These are phyloP conservation scores for Harpagoxenus sublaevis DNA, from an alignment of 2,888 invertebrate genomes.

Conservation along the genomic window DNA sequence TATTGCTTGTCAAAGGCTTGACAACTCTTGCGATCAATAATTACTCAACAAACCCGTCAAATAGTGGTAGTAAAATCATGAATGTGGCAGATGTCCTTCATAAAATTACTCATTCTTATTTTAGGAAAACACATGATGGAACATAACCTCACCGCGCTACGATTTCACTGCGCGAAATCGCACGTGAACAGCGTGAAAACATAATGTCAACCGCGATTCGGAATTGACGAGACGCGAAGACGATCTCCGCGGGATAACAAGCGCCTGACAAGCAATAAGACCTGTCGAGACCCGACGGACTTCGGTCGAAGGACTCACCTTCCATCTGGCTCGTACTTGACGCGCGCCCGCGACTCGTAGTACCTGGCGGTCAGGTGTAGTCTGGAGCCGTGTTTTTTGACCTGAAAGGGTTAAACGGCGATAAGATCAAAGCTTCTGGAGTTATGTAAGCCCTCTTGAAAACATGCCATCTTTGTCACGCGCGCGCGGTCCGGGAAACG, in stretches of 20 bases:
- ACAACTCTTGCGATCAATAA: not conserved
- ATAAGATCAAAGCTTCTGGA: constrained; percentile 59
- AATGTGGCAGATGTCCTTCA: not conserved
- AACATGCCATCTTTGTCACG: constrained; percentile 82
- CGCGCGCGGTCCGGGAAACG: constrained; percentile 70
- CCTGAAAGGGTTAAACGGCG: constrained; percentile 73
- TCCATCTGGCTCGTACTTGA: constrained; percentile 77
- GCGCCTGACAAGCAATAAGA: constrained; percentile 27
- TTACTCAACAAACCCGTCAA: not conserved
- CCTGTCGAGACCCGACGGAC: constrained; percentile 13
- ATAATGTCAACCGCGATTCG: not conserved
- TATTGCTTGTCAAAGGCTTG: not conserved
- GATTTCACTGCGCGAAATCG: not conserved
- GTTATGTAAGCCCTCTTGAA: constrained; percentile 82
- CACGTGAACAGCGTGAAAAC: not conserved
- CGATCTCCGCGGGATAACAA: not conserved
- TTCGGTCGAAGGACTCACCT: constrained; percentile 69
- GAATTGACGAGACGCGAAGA: not conserved
- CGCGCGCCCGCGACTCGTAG: constrained; percentile 78
- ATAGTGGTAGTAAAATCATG: not conserved
- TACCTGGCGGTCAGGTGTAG: constrained; percentile 79
- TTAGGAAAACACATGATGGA: not conserved
- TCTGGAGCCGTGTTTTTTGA: constrained; percentile 81
- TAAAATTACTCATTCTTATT: constrained; percentile 1
- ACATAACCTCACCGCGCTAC: constrained; percentile 22